Evolutionary conservation across 2,113 vertebrate genomes (phyloP).

Genomic region (Neodontobutis hainanensis): DNA sequence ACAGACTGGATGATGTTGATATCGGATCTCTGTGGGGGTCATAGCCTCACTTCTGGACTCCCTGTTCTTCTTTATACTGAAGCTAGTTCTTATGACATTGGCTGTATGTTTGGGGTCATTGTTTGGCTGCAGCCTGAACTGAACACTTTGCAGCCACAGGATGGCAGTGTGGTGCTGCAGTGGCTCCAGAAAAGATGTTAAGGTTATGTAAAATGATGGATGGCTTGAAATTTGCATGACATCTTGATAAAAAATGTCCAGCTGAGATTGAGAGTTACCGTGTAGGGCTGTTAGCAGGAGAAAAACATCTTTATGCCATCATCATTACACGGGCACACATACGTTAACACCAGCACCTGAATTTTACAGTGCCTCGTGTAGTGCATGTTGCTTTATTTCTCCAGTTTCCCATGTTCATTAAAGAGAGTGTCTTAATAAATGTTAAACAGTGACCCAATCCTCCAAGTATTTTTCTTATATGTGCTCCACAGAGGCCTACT

Average conservation of each 20-base stretch:
- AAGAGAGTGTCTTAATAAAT: no score
- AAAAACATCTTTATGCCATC: slow-evolving; percentile 27
- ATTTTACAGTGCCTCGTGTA: slow-evolving; percentile 21
- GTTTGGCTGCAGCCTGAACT: not conserved
- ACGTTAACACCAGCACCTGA: slow-evolving; percentile 9
- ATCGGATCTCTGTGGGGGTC: no score
- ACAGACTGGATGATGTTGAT: no score
- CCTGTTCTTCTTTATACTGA: no score
- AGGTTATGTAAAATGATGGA: slow-evolving; percentile 70
- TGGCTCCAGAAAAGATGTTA: slow-evolving; percentile 16
- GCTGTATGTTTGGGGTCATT: no score
- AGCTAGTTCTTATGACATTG: no score
- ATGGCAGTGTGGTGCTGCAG: slow-evolving; percentile 60
- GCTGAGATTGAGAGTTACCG: slow-evolving; percentile 39
- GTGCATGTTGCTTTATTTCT: no score
- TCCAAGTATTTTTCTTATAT: no score
- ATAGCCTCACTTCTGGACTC: no score
- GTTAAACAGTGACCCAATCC: no score
- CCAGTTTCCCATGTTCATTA: no score
- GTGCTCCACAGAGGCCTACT: no score
- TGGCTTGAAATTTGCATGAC: slow-evolving; percentile 67
- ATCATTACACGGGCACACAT: slow-evolving; percentile 18
- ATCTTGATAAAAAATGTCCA: slow-evolving; percentile 66
- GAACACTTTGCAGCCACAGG: slow-evolving; percentile 45
- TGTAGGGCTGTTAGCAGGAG: slow-evolving; percentile 12